These are phyloP conservation scores for Lanius collurio DNA, from an alignment of 2,113 vertebrate genomes.

Conservation along the genomic window DNA sequence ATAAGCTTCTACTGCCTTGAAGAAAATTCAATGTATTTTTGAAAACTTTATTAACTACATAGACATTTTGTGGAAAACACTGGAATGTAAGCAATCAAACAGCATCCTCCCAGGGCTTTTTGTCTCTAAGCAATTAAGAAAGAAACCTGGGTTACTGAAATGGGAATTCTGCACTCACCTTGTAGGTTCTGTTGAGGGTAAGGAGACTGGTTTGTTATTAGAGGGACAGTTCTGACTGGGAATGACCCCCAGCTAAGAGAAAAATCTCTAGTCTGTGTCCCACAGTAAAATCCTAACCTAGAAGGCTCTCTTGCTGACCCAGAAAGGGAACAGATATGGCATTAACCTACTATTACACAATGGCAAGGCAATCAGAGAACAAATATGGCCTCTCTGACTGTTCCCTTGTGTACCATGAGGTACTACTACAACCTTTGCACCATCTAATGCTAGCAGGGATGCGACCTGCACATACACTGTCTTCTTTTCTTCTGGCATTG, in stretches of 20 bases:
- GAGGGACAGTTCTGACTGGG: background rate
- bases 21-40: constrained; percentile 1
- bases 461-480: background rate
- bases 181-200: background rate
- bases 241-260: background rate
- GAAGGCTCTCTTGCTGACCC: background rate
- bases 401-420: background rate
- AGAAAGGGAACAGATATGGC: background rate
- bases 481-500: background rate
- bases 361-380: background rate
- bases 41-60: constrained; percentile 42
- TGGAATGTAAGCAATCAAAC: constrained; percentile 19
- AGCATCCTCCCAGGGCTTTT: background rate
- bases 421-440: background rate
- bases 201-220: background rate
- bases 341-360: background rate
- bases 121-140: constrained; percentile 25
- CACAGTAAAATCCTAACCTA: background rate
- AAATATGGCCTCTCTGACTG: background rate
- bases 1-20: constrained; percentile 13
- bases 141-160: background rate
- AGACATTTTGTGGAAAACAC: background rate
- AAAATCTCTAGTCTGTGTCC: background rate
- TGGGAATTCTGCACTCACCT: background rate
- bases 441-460: background rate